A percentile compares a stretch with the other conserved stretches of the same genome.
These are phyloP conservation scores for Thamnophis sirtalis DNA, from an alignment of 2,113 vertebrate species.

Conservation along the genomic window DNA sequence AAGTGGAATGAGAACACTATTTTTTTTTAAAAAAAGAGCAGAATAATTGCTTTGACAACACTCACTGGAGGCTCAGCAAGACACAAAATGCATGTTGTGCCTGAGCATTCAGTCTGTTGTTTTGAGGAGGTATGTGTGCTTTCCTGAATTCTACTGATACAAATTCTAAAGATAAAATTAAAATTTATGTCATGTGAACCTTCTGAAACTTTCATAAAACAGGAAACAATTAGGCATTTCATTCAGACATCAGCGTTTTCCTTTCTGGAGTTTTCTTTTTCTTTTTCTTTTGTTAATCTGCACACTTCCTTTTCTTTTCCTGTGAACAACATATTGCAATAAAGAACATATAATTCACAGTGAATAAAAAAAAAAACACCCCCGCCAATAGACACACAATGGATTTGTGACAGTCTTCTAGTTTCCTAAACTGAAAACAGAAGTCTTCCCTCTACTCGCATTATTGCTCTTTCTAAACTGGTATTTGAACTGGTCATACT, in stretches of 20 bases:
- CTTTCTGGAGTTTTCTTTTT: too few relatives aligned
- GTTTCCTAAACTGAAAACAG: neutral
- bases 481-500: neutral
- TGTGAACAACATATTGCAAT: neutral
- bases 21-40: neutral
- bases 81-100: neutral
- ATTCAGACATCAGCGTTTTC: neutral
- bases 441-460: neutral
- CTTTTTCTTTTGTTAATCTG: slow-evolving; percentile 15
- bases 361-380: slow-evolving; percentile 6
- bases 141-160: neutral
- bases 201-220: neutral
- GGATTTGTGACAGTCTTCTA: neutral
- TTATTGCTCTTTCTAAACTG: neutral
- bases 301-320: neutral
- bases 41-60: neutral
- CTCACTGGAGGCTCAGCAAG: neutral
- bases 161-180: neutral
- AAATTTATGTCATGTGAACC: neutral
- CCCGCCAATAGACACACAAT: neutral
- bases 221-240: slow-evolving; percentile 17
- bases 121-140: neutral
- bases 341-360: slow-evolving; percentile 1
- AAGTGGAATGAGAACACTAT: neutral
- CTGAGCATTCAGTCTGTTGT: neutral